Conservation (phyloP, 2,888 invertebrate genomes). For the Tenthredo notha region DNA sequence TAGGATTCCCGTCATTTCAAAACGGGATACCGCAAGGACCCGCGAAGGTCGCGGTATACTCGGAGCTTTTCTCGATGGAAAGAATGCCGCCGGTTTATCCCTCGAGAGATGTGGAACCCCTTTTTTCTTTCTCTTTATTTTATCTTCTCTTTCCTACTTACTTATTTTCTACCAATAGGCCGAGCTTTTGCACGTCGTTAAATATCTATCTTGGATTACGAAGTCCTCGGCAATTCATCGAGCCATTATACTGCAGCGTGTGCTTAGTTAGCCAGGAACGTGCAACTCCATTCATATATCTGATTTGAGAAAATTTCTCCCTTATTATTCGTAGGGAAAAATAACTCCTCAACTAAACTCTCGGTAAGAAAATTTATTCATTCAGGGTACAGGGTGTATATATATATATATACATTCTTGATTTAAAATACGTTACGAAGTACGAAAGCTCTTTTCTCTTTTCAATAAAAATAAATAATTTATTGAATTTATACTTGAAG, state of each 20-base stretch:
- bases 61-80: not conserved
- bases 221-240: not conserved
- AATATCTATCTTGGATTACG: not conserved
- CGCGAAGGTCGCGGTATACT: slow-evolving; percentile 50
- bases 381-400: not conserved
- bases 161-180: slow-evolving; percentile 25
- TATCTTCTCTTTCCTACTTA: slow-evolving; percentile 12
- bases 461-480: not conserved
- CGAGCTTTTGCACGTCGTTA: slow-evolving; percentile 4
- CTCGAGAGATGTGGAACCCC: slow-evolving; percentile 56
- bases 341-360: not conserved
- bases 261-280: not conserved
- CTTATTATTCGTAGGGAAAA: not conserved
- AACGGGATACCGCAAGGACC: slow-evolving; percentile 54
- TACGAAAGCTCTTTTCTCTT: not conserved
- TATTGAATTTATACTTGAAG: not conserved
- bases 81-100: slow-evolving; percentile 60
- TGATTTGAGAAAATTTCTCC: not conserved
- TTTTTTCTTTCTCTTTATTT: slow-evolving; percentile 5
- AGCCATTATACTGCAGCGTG: slow-evolving; percentile 1
- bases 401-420: not conserved
- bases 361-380: not conserved
- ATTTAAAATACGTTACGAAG: not conserved
- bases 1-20: slow-evolving; percentile 60
- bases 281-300: slow-evolving; percentile 8